Base-by-base conservation (phyloP, 2,113 vertebrate species). In the Megalops atlanticus region DNA sequence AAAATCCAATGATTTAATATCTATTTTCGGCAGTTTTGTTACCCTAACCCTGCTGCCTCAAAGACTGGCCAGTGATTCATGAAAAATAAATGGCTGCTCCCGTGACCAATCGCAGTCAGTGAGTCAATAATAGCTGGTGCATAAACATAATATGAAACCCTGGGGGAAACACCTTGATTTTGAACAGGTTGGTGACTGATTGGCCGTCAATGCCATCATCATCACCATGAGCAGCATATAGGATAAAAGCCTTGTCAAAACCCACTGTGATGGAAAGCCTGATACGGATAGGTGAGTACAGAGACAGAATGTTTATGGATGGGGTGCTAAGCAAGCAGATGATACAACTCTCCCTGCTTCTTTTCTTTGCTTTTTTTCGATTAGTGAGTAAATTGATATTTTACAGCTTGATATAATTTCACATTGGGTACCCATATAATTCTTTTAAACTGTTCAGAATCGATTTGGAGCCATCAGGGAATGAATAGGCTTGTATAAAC, bases 141-240 rank as follows among this genome's bases (percentile, higher is more conserved):
- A 75, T 39, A 18, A 41, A 75, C 36, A 75, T 75, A 1, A 77
- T 49, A 43, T 76, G n/a, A 43, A 76, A 76, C 47, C 2, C 6
- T 31, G 74, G 35, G 74, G n/a, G 2, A 43, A 40, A 8, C 8
- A 3, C 1, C 35, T 77, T 77, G 27, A 33, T 52, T 35, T 77
- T 49, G 52, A 77, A 16, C 2, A 52, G 7, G 33, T 58, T 78
- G n/a, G 24, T 39, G n/a, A 35, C 8, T 78, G 77, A 78, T 68
- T 39, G 40, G 18, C 54, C 41, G 77, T 68, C 77, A 78, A 33
- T 24, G 16, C 38, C 58, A 78, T 78, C 58, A 78, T 27, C 54
- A 68, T 78, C 54, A n/a, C n/a, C n/a, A n/a, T 68, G 5, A 49
- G 38, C 49, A 8, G 18, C 58, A 68, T 54, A 33, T 33, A 35